Conservation (phyloP, 2,113 vertebrate genomes). For the Montifringilla adamsi region DNA sequence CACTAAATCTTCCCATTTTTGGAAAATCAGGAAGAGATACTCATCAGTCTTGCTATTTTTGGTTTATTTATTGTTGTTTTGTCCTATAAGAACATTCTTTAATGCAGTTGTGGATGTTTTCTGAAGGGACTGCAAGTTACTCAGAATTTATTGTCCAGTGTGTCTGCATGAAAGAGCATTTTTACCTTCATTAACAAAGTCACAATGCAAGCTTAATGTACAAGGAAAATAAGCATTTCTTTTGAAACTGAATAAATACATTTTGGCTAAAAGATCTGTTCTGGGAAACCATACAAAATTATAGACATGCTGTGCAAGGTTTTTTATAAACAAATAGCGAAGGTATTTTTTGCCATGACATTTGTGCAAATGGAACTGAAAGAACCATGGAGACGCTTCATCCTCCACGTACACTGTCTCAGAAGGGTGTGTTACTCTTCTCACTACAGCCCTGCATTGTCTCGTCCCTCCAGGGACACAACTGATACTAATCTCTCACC, state of each 20-base stretch:
- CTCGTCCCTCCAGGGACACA: constrained; percentile 22
- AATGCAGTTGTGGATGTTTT: neutral
- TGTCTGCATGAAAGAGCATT: neutral
- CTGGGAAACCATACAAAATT: neutral
- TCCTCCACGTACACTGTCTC: neutral
- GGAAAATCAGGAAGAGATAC: constrained; percentile 7
- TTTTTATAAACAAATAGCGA: neutral
- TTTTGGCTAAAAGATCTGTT: neutral
- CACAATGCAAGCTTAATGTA: neutral
- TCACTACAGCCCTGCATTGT: constrained; percentile 16
- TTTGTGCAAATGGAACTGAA: neutral
- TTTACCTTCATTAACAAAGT: neutral
- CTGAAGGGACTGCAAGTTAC: neutral
- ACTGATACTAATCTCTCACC: constrained; percentile 53
- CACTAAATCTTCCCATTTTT: neutral
- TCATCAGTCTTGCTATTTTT: neutral
- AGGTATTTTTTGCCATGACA: neutral
- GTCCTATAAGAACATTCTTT: neutral
- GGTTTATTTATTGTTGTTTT: neutral
- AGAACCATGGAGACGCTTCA: neutral
- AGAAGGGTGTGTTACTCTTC: neutral
- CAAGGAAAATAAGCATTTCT: neutral
- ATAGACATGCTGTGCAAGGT: neutral
- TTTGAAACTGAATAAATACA: neutral
- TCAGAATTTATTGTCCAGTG: neutral